Percentiles rank a stretch among this genome's conserved stretches.
These are phyloP conservation scores for Chromoteleia sp. DNA, from an alignment of 2,888 invertebrate genomes.

Conservation along the genomic window DNA sequence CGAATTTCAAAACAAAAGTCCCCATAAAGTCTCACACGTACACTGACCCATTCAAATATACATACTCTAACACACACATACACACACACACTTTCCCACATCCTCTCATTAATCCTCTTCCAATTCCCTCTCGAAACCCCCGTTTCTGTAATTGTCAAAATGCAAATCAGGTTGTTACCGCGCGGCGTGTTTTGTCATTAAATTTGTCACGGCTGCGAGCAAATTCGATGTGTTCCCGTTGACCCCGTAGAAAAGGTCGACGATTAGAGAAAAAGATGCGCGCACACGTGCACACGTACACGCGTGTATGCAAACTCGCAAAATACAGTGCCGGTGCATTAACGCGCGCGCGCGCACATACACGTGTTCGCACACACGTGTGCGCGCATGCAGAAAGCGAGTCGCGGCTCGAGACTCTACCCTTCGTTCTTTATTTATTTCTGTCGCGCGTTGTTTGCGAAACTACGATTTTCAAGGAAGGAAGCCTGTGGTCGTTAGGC, in stretches of 20 bases:
- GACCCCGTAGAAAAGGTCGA: constrained; percentile 58
- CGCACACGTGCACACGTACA: not conserved
- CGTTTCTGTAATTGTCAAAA: constrained; percentile 65
- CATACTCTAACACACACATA: too few relatives aligned
- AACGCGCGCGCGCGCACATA: not conserved
- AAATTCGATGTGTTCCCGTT: constrained; percentile 61
- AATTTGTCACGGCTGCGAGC: constrained; percentile 62
- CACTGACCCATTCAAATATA: too few relatives aligned
- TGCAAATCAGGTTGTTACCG: constrained; percentile 66
- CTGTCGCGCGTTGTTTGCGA: constrained; percentile 47
- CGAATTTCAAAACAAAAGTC: too few relatives aligned
- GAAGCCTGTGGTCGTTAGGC: constrained; percentile 66
- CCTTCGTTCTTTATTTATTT: constrained; percentile 34
- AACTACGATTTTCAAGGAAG: constrained; percentile 65
- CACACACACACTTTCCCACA: constrained; percentile 8
- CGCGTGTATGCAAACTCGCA: not conserved
- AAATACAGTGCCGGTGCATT: constrained; percentile 1
- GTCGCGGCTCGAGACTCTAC: not conserved
- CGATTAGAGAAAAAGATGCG: constrained; percentile 56
- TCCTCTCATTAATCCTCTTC: constrained; percentile 54
- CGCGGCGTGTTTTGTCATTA: constrained; percentile 65
- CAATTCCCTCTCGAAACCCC: constrained; percentile 29
- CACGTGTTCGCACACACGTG: not conserved
- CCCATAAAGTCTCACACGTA: too few relatives aligned
- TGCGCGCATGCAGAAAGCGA: not conserved